Evolutionary conservation across 1,140 invertebrate species (phyloP).

Genomic region (Drosophila pachea): DNA sequence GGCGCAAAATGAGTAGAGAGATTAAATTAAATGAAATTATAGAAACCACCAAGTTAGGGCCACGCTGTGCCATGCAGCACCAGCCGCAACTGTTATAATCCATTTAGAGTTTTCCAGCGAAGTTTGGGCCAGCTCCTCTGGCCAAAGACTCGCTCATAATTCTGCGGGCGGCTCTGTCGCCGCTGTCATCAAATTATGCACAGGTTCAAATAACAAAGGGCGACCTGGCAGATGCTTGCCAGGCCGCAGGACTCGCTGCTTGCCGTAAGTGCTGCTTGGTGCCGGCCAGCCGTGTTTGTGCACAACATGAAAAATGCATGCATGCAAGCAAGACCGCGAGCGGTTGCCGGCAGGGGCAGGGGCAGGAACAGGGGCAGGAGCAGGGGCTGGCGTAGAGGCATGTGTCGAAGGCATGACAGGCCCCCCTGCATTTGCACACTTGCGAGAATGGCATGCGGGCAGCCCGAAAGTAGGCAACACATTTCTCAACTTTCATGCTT

Average conservation of each 20-base stretch:
- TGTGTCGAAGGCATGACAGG: conserved; percentile 19
- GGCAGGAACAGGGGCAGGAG: not conserved
- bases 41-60: conserved; percentile 43
- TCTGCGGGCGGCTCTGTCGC: conserved; percentile 6
- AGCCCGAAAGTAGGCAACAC: conserved; percentile 51
- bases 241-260: conserved; percentile 7
- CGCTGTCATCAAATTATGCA: conserved; percentile 60
- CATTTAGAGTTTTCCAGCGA: conserved; percentile 14
- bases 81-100: conserved; percentile 8
- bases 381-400: not conserved
- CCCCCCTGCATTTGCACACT: conserved; percentile 17
- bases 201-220: conserved; percentile 52
- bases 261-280: conserved; percentile 6
- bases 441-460: conserved; percentile 57
- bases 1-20: conserved; percentile 50
- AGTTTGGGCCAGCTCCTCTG: conserved; percentile 18
- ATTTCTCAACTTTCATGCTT: conserved; percentile 29
- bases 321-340: not conserved
- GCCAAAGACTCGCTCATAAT: conserved; percentile 26
- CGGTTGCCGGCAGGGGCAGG: not conserved
- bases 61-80: not conserved
- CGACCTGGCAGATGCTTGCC: conserved; percentile 21
- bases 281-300: conserved; percentile 1
- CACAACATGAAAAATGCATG: conserved; percentile 37
- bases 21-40: conserved; percentile 69